phyloP scores from a whole-genome alignment of 2,888 invertebrate species.

The Cenopis cana region DNA sequence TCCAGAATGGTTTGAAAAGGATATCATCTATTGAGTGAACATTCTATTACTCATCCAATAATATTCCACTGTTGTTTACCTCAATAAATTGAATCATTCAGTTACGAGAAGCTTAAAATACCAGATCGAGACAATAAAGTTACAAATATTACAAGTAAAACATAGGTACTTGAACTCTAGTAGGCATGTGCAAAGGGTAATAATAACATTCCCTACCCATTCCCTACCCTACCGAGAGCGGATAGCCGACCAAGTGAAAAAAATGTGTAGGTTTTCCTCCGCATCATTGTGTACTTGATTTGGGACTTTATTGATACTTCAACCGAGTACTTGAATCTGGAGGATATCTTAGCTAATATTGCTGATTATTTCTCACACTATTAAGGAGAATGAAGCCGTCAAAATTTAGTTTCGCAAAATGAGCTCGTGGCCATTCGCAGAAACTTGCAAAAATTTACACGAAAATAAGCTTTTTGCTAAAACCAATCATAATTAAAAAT shows the following conservation, averaged over 20 bases:
- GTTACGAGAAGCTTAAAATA: not conserved
- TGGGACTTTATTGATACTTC: not conserved
- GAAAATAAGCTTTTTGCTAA: no score
- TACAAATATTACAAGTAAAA: not conserved
- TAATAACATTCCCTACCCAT: not conserved
- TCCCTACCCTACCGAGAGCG: not conserved
- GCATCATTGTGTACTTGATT: not conserved
- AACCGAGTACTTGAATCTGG: not conserved
- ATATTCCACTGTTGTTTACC: no score
- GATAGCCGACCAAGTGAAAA: not conserved
- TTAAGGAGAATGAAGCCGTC: not conserved
- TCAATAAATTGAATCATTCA: not conserved
- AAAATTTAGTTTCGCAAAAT: no score
- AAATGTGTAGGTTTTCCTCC: not conserved
- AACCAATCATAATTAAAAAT: no score
- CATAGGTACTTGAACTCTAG: no score
- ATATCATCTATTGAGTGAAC: not conserved
- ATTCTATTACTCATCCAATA: not conserved
- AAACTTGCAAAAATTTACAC: no score
- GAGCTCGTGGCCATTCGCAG: no score
- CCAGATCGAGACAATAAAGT: not conserved
- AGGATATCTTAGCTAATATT: not conserved
- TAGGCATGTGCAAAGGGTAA: not conserved
- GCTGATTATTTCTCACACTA: not conserved
- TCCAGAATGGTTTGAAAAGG: not conserved